Evolutionary conservation across 1,140 invertebrate genomes (phyloP).

Genomic region (Papilio polyxenes): DNA sequence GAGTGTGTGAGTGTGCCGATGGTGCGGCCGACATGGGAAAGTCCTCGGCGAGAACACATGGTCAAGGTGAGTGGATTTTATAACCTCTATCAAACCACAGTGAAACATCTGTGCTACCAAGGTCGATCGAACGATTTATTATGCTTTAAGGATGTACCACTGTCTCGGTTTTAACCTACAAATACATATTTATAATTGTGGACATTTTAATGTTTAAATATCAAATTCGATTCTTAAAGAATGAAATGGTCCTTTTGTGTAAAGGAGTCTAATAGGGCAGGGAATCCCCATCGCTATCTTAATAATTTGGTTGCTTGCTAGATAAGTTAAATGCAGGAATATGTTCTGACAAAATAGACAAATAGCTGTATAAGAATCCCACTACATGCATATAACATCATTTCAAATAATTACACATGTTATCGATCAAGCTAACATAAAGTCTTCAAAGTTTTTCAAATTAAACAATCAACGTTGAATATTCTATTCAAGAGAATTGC

Average conservation of each 20-base stretch:
- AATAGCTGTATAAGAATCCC: too few relatives aligned
- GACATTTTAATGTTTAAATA: neutral
- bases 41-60: slow-evolving; percentile 81
- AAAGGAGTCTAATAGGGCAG: too few relatives aligned
- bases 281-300: too few relatives aligned
- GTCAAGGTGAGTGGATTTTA: slow-evolving; percentile 74
- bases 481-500: neutral
- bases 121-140: slow-evolving; percentile 29
- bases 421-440: neutral
- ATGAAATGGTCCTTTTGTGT: too few relatives aligned
- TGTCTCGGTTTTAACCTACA: neutral
- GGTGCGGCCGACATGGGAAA: slow-evolving; percentile 81
- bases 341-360: too few relatives aligned
- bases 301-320: too few relatives aligned
- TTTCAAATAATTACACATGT: too few relatives aligned
- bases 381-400: too few relatives aligned
- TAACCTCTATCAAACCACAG: slow-evolving; percentile 1
- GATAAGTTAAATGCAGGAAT: too few relatives aligned
- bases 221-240: neutral
- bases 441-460: too few relatives aligned
- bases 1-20: slow-evolving; percentile 76
- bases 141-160: neutral
- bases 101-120: slow-evolving; percentile 51
- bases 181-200: neutral
- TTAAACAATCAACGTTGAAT: too few relatives aligned